Conservation (phyloP, 2,888 invertebrate species). For the Trypoxylon attenuatum region DNA sequence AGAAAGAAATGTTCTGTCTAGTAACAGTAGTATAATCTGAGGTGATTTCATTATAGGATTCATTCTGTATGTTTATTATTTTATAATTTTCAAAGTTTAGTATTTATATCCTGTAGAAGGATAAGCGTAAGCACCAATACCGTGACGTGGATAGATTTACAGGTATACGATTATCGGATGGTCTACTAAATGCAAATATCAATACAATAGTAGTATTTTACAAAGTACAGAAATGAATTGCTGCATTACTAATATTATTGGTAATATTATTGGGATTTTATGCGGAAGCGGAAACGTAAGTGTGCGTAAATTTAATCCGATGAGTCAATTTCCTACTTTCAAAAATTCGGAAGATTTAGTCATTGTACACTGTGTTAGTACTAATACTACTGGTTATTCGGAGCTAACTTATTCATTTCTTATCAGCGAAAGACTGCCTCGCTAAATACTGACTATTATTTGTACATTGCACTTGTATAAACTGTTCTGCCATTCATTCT, state of each 20-base stretch:
- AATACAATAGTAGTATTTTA: conserved; percentile 8
- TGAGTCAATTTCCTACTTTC: conserved; percentile 12
- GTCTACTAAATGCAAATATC: background rate
- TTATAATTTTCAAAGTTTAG: background rate
- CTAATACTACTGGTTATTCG: conserved; percentile 24
- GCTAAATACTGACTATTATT: conserved; percentile 15
- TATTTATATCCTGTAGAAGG: no score
- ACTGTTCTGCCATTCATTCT: no score
- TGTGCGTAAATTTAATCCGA: conserved; percentile 15
- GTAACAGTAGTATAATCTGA: no score
- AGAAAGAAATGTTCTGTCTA: no score
- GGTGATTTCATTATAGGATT: background rate
- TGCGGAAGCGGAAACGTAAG: conserved; percentile 28
- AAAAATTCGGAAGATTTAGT: background rate
- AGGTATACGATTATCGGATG: background rate
- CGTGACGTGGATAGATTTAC: no score
- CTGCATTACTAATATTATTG: conserved; percentile 19
- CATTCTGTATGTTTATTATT: background rate
- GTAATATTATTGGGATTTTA: conserved; percentile 11
- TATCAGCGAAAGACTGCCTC: conserved; percentile 13
- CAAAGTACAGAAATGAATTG: conserved; percentile 7
- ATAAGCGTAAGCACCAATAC: conserved; percentile 12
- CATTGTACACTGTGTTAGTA: conserved; percentile 25
- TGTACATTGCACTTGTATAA: conserved; percentile 14
- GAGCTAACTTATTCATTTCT: conserved; percentile 12